A percentile compares a stretch with the other conserved stretches of the same genome.
Evolutionary conservation across 2,888 invertebrate species (phyloP).

Genomic region (Anticlea derivata): DNA sequence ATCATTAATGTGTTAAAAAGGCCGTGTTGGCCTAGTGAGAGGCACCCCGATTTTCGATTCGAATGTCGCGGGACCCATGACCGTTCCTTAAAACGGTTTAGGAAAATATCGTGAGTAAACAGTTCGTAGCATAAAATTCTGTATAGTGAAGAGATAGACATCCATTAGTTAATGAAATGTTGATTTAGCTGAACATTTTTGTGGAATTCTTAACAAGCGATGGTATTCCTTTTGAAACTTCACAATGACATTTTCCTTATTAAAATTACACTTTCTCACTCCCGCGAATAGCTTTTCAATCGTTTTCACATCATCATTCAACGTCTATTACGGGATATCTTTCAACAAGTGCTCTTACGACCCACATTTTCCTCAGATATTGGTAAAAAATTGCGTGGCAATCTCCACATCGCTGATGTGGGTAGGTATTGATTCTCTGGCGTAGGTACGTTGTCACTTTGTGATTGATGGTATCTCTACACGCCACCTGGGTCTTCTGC

Average conservation of each 20-base stretch:
- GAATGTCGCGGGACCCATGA: no score
- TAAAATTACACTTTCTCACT: conserved; percentile 10
- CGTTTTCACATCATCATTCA: conserved; percentile 12
- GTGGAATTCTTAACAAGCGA: no score
- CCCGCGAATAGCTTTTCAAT: conserved; percentile 6
- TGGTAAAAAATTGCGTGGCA: conserved; percentile 11
- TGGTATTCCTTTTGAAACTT: not conserved
- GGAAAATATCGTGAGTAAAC: no score
- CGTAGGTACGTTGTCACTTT: conserved; percentile 5
- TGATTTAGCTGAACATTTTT: no score
- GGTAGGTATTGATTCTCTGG: conserved; percentile 14
- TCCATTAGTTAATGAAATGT: no score
- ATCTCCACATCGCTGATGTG: not conserved
- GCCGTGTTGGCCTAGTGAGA: no score
- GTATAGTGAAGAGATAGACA: no score
- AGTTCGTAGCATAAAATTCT: no score
- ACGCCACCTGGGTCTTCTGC: conserved; percentile 11
- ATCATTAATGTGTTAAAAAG: no score
- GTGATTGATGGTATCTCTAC: conserved; percentile 12
- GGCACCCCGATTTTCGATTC: no score
- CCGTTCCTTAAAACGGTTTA: no score
- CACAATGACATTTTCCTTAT: conserved; percentile 11
- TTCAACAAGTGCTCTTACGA: not conserved
- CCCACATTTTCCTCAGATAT: not conserved
- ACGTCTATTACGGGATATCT: not conserved